Conservation (phyloP, 2,113 vertebrate genomes). For the Ardeotis arabs region DNA sequence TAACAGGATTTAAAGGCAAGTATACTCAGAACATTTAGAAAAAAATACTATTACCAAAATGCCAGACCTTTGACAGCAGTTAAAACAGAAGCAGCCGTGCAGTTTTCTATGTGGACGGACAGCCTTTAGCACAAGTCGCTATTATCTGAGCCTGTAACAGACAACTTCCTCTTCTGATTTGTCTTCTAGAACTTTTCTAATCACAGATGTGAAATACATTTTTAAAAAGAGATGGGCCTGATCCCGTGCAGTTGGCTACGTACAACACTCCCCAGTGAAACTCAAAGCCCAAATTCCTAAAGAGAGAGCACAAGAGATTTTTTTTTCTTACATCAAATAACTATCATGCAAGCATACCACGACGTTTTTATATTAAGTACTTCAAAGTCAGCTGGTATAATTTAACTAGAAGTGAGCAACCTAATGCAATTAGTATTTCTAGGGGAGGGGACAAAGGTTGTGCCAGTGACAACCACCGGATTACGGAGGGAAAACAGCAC, state of each 20-base stretch:
- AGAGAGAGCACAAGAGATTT: slow-evolving; percentile 44
- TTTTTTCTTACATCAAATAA: slow-evolving; percentile 31
- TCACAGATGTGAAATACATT: slow-evolving; percentile 11
- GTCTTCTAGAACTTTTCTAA: not conserved
- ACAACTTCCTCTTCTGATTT: not conserved
- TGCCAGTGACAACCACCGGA: not conserved
- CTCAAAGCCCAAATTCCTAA: slow-evolving; percentile 40
- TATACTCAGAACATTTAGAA: slow-evolving; percentile 15
- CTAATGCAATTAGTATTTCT: not conserved
- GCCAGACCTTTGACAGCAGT: slow-evolving; percentile 38
- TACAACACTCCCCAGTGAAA: slow-evolving; percentile 29
- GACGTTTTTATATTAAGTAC: not conserved
- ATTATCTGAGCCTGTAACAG: not conserved
- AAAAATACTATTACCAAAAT: not conserved
- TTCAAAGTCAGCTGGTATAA: slow-evolving; percentile 33
- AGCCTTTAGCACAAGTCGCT: slow-evolving; percentile 20
- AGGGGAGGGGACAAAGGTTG: not conserved
- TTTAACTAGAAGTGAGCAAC: slow-evolving; percentile 46
- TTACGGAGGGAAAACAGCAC: not conserved
- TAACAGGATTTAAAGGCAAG: slow-evolving; percentile 32
- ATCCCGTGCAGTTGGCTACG: not conserved
- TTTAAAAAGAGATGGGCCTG: slow-evolving; percentile 19
- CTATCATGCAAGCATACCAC: slow-evolving; percentile 57
- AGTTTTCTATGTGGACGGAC: not conserved
- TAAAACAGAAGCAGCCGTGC: slow-evolving; percentile 42